A percentile compares a stretch with the other conserved stretches of the same genome.
Evolutionary conservation across 1,140 invertebrate species (phyloP).

Genomic region (Aphidius gifuensis): DNA sequence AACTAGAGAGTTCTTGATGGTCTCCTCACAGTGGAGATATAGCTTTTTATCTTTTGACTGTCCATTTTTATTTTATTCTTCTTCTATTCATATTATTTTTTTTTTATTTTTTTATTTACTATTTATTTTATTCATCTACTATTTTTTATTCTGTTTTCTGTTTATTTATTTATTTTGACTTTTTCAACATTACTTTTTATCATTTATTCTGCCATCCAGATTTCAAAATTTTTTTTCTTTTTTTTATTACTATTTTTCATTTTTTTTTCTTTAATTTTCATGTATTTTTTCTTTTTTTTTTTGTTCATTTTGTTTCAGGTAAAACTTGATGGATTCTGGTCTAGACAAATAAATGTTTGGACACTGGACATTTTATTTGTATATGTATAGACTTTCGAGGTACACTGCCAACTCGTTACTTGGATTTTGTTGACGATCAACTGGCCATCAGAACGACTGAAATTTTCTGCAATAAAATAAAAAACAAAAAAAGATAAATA

Average conservation of each 20-base stretch:
- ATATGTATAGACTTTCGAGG: background rate
- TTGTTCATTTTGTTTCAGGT: background rate
- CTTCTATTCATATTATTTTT: background rate
- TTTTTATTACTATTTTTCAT: too few relatives aligned
- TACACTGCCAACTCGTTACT: constrained; percentile 6
- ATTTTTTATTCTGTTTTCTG: constrained; percentile 2
- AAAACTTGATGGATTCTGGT: constrained; percentile 7
- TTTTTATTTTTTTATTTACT: too few relatives aligned
- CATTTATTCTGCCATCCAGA: background rate
- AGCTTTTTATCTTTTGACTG: too few relatives aligned
- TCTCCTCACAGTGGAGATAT: too few relatives aligned
- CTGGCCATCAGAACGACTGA: too few relatives aligned
- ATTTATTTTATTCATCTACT: background rate
- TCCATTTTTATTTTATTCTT: too few relatives aligned
- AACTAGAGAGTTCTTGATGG: constrained; percentile 11
- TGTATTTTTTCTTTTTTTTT: background rate
- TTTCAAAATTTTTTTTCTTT: too few relatives aligned
- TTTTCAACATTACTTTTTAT: background rate
- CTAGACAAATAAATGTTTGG: constrained; percentile 6
- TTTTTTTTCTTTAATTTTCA: too few relatives aligned
- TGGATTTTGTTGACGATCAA: background rate
- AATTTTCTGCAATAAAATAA: too few relatives aligned
- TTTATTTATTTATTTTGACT: constrained; percentile 1
- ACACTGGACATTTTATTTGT: background rate
- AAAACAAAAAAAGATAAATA: background rate